These are phyloP conservation scores for Channa argus DNA, from an alignment of 2,113 vertebrate genomes.

Conservation along the genomic window DNA sequence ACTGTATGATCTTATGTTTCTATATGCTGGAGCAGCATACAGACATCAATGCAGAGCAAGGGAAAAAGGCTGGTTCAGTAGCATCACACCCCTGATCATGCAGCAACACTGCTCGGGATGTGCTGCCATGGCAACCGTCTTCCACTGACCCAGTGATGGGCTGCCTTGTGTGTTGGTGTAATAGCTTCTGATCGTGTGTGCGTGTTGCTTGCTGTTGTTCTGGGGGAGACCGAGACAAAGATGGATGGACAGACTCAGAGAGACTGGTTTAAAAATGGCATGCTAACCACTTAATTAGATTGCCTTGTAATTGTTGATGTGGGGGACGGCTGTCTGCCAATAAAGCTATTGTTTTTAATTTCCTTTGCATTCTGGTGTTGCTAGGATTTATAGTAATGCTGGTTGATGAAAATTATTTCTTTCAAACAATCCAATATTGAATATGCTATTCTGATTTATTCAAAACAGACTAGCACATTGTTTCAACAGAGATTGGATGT, in stretches of 20 bases:
- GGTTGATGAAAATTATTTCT: background rate
- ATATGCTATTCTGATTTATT: background rate
- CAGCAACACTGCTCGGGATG: slow-evolving; percentile 77
- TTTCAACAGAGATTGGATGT: too few relatives aligned
- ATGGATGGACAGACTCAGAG: background rate
- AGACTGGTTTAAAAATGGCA: slow-evolving; percentile 9
- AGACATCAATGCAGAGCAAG: slow-evolving; percentile 51
- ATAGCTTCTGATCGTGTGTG: slow-evolving; percentile 53
- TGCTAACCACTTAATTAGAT: slow-evolving; percentile 31
- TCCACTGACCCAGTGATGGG: slow-evolving; percentile 80
- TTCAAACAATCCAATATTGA: background rate
- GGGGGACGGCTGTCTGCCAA: slow-evolving; percentile 11
- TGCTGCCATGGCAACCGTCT: slow-evolving; percentile 85
- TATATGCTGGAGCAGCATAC: background rate
- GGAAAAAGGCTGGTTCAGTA: slow-evolving; percentile 69
- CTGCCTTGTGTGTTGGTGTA: slow-evolving; percentile 72
- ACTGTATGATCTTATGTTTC: slow-evolving; percentile 14
- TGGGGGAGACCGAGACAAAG: background rate
- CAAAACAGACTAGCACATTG: background rate
- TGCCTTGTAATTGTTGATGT: slow-evolving; percentile 40
- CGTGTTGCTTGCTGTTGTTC: slow-evolving; percentile 11
- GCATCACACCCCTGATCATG: slow-evolving; percentile 78
- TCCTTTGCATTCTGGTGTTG: slow-evolving; percentile 12
- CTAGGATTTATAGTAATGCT: background rate
- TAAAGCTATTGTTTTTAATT: slow-evolving; percentile 30